These are phyloP conservation scores for Rhyacophila brunnea DNA, from an alignment of 1,140 invertebrate species.

Conservation along the genomic window DNA sequence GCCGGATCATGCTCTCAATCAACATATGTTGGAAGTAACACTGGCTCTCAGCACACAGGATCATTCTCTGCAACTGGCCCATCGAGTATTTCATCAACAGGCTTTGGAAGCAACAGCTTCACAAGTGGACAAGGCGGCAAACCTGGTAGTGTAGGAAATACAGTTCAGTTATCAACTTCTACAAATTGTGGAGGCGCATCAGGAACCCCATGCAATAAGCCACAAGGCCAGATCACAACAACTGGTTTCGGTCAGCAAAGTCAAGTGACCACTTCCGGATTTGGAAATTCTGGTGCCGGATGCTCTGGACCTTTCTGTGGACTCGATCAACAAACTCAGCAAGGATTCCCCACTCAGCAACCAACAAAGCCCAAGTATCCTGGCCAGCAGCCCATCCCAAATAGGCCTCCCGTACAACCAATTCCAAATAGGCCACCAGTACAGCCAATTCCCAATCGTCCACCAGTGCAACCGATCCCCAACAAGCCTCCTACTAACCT, in stretches of 20 bases:
- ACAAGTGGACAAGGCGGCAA: conserved; percentile 5
- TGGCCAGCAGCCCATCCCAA: background rate
- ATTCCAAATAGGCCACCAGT: background rate
- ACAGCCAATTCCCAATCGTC: background rate
- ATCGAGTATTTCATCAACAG: background rate
- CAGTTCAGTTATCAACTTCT: conserved; percentile 10
- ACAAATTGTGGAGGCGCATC: conserved; percentile 6
- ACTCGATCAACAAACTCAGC: conserved; percentile 14
- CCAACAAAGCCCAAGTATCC: background rate
- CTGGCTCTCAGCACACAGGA: background rate
- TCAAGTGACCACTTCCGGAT: background rate
- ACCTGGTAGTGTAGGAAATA: background rate
- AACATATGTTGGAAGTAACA: background rate
- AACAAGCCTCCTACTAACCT: conserved; percentile 16
- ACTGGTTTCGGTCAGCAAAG: conserved; percentile 12
- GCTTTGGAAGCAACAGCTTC: conserved; percentile 6
- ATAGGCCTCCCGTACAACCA: background rate
- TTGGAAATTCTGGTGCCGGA: background rate
- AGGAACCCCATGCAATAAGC: conserved; percentile 1
- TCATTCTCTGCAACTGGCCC: background rate
- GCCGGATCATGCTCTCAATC: conserved; percentile 8
- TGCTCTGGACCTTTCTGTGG: conserved; percentile 25
- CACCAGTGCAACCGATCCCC: conserved; percentile 3
- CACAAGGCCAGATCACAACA: conserved; percentile 2
- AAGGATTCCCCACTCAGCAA: conserved; percentile 5